These are phyloP conservation scores for Picus viridis DNA, from an alignment of 2,797 vertebrate genomes.

Conservation along the genomic window DNA sequence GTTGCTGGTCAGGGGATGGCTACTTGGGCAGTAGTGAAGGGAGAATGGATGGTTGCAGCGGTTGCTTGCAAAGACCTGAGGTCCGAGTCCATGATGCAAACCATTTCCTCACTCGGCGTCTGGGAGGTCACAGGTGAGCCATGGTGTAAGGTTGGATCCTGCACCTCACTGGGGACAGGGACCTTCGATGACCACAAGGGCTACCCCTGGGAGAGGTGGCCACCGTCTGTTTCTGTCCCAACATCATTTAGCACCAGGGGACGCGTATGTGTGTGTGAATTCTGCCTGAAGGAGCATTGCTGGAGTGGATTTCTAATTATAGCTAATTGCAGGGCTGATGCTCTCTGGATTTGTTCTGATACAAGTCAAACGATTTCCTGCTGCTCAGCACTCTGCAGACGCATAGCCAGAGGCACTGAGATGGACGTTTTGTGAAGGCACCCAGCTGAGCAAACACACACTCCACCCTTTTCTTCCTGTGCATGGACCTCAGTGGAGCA, in stretches of 20 bases:
- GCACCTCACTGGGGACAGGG: not conserved
- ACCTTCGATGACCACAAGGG: not conserved
- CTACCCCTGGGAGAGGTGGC: not conserved
- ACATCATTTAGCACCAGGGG: not conserved
- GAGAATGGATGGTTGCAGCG: not conserved
- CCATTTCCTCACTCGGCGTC: constrained; percentile 10
- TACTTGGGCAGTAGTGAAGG: not conserved
- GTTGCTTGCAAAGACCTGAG: not conserved
- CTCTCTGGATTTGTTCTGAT: not conserved
- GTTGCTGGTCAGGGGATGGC: not conserved
- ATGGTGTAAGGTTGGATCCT: not conserved
- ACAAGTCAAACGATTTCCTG: not conserved
- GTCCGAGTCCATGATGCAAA: not conserved
- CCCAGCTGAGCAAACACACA: not conserved
- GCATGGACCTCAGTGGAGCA: not conserved
- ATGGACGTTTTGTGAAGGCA: not conserved
- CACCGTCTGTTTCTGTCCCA: accelerated
- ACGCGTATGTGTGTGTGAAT: not conserved
- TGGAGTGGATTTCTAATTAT: not conserved
- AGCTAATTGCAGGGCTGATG: constrained; percentile 16
- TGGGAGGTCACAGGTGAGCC: constrained; percentile 44
- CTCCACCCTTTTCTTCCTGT: not conserved
- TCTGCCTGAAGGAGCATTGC: not conserved
- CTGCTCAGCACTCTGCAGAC: not conserved
- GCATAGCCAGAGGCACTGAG: not conserved